Percentiles rank a stretch among this genome's conserved stretches.
phyloP scores from a whole-genome alignment of 2,797 vertebrate genomes.

The Lutjanus argentimaculatus region DNA sequence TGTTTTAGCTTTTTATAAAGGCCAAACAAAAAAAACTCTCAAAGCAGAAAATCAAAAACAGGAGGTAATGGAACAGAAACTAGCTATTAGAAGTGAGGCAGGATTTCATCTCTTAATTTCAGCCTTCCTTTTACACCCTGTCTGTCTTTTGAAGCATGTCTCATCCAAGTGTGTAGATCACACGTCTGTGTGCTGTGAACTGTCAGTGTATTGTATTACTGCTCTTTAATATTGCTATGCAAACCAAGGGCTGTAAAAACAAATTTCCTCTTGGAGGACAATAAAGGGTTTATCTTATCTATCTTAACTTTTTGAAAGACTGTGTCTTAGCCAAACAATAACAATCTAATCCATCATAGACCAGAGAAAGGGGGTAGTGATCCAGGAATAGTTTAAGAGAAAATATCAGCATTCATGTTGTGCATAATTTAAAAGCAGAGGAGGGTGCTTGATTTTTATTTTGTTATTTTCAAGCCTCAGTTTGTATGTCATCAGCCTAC shows the following conservation, averaged over 20 bases:
- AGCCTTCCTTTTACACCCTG: background rate
- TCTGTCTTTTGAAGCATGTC: conserved; percentile 4
- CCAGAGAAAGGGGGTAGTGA: conserved; percentile 33
- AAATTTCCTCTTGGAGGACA: conserved; percentile 62
- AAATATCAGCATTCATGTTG: conserved; percentile 66
- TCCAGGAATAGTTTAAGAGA: conserved; percentile 62
- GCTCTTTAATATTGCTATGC: conserved; percentile 34
- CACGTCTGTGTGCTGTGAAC: conserved; percentile 33
- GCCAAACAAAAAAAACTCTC: background rate
- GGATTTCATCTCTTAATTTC: background rate
- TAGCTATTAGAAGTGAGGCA: background rate
- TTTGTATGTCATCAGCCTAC: conserved; percentile 13
- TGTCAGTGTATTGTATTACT: conserved; percentile 32
- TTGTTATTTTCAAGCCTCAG: background rate
- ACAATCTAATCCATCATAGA: conserved; percentile 66
- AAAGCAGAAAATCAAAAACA: background rate
- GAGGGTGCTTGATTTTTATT: conserved; percentile 24
- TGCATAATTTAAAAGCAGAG: conserved; percentile 62
- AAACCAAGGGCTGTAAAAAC: conserved; percentile 46
- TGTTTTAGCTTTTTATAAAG: background rate
- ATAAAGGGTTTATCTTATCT: conserved; percentile 51
- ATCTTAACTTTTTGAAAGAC: conserved; percentile 54
- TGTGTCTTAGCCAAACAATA: conserved; percentile 60
- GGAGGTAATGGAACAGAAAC: background rate
- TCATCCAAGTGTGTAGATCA: conserved; percentile 1